Evolutionary conservation across 2,888 invertebrate species (phyloP), one percentile per base, ranked within the genome.

Genomic region (Phragmatobia fuliginosa): DNA sequence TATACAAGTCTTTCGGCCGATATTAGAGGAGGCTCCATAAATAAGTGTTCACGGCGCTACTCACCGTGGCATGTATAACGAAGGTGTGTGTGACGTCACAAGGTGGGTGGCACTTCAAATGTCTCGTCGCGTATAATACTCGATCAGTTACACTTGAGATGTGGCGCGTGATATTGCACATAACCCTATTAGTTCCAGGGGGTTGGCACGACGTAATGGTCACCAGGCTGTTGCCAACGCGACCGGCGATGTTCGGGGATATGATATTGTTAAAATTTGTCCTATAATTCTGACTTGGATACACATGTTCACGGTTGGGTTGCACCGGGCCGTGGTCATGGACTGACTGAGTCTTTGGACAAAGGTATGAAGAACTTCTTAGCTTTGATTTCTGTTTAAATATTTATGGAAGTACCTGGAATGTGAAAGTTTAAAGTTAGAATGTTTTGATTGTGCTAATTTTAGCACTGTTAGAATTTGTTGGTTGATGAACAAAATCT

Each of bases 151-250:
- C 62, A 52, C 56, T 67, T 62, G 62, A 56, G 38, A 62, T 56
- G 67, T 67, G 52, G 62, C 61, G 67, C 67, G 62, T 62, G 61
- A 67, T 67, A 62, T 66, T 41, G 38, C 31, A 60, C 41, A 18
- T n/a, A 33, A 66, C 45, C 41, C 25, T 31, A 33, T 59, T 58
- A 66, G 32, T 58, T 65, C 28, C 65, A 66, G 21, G 25, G 33
- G n/a, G n/a, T 59, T 66, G 25, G 45, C 45, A 36, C 45, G 0
- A 8, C 49, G 25, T 49, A 49, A 56, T 28, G 63, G n/a, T 21
- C 33, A 32, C 63, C 21, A 16, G 32, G 14, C 32, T 63, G 49
- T n/a, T n/a, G 16, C n/a, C 45, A 25, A 49, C 45, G 33, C 25
- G 45, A 49, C n/a, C 31, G 10, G n/a, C 11, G 11, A 5, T 63